Conservation (phyloP, 2,797 vertebrate species). For the Cossypha polioptera region DNA sequence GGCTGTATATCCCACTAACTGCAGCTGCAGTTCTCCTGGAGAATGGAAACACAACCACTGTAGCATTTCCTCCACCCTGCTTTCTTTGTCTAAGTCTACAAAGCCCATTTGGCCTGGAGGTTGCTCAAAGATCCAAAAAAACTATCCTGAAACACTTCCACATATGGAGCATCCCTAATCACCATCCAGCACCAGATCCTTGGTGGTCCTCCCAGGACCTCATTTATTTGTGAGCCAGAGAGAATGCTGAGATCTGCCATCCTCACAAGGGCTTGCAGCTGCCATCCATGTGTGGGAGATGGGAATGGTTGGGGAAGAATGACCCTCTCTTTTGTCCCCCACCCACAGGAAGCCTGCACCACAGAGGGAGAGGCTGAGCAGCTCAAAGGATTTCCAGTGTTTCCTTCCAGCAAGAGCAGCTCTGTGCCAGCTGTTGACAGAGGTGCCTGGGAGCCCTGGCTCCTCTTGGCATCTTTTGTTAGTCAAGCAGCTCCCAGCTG, state of each 20-base stretch:
- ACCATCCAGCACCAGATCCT: neutral
- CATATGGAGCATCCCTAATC: neutral
- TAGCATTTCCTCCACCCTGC: neutral
- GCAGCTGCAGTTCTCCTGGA: neutral
- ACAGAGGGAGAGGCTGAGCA: neutral
- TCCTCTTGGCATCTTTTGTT: neutral
- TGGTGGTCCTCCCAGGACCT: neutral
- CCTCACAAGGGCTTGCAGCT: neutral
- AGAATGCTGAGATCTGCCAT: neutral
- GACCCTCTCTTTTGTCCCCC: neutral
- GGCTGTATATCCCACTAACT: neutral
- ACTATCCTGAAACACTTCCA: neutral
- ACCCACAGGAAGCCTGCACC: neutral
- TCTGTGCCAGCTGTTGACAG: neutral
- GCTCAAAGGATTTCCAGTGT: neutral
- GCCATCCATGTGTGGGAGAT: fast-evolving
- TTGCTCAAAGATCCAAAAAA: neutral
- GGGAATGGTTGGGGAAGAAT: neutral
- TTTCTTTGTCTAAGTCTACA: neutral
- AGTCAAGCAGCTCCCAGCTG: neutral
- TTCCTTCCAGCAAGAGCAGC: neutral
- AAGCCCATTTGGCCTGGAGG: neutral
- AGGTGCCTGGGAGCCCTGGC: neutral
- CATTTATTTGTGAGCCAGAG: fast-evolving
- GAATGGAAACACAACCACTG: neutral